These are phyloP conservation scores for Gnathonemus echidnorhynchus DNA, from an alignment of 2,113 vertebrate species.

Conservation along the genomic window DNA sequence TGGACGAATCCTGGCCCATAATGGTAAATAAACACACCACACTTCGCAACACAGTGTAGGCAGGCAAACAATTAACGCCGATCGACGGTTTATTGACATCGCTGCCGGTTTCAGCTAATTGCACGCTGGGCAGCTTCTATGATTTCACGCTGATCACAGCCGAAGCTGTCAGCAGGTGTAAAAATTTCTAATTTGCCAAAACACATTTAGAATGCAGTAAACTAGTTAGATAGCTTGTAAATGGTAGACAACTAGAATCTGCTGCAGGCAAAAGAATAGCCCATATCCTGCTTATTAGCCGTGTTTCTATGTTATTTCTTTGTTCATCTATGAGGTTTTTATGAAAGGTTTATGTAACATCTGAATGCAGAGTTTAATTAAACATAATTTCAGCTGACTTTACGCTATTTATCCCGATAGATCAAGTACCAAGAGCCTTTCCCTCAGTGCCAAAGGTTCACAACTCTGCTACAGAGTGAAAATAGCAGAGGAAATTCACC, in stretches of 20 bases:
- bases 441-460: background rate
- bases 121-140: background rate
- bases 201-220: slow-evolving; percentile 5
- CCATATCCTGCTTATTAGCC: background rate
- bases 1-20: background rate
- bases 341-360: background rate
- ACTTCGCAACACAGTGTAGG: background rate
- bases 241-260: background rate
- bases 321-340: background rate
- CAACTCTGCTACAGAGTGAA: background rate
- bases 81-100: background rate
- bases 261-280: background rate
- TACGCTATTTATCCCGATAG: background rate
- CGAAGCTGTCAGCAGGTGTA: background rate
- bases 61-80: background rate
- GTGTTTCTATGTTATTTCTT: background rate
- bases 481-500: background rate
- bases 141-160: slow-evolving; percentile 4
- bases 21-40: background rate
- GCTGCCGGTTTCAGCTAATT: slow-evolving; percentile 3
- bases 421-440: background rate
- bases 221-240: slow-evolving; percentile 4
- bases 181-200: slow-evolving; percentile 1
- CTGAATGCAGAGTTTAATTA: background rate
- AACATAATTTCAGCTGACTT: background rate